Evolutionary conservation across 2,113 vertebrate species (phyloP).

Genomic region (Oenanthe melanoleuca): DNA sequence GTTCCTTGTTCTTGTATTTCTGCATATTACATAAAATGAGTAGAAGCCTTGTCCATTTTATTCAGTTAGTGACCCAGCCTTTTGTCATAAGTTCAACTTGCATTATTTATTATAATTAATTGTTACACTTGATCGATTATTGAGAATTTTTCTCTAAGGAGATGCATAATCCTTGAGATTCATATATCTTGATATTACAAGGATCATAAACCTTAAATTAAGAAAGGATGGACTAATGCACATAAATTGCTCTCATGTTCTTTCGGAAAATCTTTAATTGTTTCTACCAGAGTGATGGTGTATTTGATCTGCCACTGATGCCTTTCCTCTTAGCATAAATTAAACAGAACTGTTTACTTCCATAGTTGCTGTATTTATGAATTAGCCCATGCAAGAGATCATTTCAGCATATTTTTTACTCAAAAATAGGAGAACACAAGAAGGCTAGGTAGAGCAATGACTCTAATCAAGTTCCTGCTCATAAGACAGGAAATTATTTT

Average conservation of each 20-base stretch:
- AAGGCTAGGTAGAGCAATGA: not conserved
- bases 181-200: conserved; percentile 75
- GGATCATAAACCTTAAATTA: conserved; percentile 79
- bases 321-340: not conserved
- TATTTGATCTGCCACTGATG: not conserved
- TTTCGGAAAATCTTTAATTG: conserved; percentile 40
- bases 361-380: not conserved
- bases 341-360: conserved; percentile 15
- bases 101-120: conserved; percentile 73
- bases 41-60: conserved; percentile 26
- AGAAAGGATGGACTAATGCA: conserved; percentile 44
- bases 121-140: conserved; percentile 67
- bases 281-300: not conserved
- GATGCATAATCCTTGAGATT: conserved; percentile 65
- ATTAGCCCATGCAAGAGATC: not conserved
- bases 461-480: not conserved
- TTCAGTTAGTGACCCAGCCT: not conserved
- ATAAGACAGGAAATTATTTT: not conserved
- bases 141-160: conserved; percentile 67
- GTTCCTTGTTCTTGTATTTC: not conserved
- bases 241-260: conserved; percentile 45
- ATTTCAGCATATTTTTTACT: conserved; percentile 10
- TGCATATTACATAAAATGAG: not conserved
- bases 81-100: conserved; percentile 11
- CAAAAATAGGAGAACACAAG: not conserved